These are phyloP conservation scores for Eurytoma adleriae DNA, from an alignment of 2,888 invertebrate species.

Conservation along the genomic window DNA sequence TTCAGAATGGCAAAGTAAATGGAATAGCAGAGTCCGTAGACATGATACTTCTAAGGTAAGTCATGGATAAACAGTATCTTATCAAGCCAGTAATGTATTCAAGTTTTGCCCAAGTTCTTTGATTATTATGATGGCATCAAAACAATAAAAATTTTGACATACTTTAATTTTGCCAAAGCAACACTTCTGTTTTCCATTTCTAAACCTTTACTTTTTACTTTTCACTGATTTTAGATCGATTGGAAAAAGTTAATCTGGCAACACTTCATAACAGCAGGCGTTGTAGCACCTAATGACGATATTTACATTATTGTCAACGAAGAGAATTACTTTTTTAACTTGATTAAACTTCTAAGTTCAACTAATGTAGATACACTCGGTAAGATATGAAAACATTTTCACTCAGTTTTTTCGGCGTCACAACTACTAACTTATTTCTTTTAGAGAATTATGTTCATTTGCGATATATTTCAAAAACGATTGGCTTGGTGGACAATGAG, in stretches of 20 bases:
- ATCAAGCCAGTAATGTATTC: too few species aligned
- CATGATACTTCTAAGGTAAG: too few species aligned
- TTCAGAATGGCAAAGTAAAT: too few species aligned
- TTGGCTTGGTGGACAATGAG: conserved; percentile 44
- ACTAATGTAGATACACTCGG: conserved; percentile 8
- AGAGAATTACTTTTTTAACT: conserved; percentile 27
- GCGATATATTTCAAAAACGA: conserved; percentile 51
- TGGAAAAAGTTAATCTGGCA: conserved; percentile 4
- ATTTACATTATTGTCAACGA: conserved; percentile 24
- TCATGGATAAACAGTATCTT: too few species aligned
- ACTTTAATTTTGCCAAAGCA: too few species aligned
- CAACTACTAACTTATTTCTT: neutral
- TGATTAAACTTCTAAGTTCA: conserved; percentile 8
- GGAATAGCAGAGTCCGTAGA: too few species aligned
- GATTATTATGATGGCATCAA: too few species aligned
- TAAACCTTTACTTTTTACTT: neutral
- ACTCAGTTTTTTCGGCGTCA: too few species aligned
- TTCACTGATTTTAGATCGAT: conserved; percentile 26
- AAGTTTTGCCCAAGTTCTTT: too few species aligned
- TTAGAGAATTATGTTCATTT: conserved; percentile 50
- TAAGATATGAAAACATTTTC: conserved; percentile 1
- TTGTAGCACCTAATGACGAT: neutral
- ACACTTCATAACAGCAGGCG: neutral
- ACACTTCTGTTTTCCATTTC: too few species aligned
- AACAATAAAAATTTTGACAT: too few species aligned